Evolutionary conservation across 2,888 invertebrate genomes (phyloP), one percentile per base, ranked within the genome.

Genomic region (Euzetes globulus): DNA sequence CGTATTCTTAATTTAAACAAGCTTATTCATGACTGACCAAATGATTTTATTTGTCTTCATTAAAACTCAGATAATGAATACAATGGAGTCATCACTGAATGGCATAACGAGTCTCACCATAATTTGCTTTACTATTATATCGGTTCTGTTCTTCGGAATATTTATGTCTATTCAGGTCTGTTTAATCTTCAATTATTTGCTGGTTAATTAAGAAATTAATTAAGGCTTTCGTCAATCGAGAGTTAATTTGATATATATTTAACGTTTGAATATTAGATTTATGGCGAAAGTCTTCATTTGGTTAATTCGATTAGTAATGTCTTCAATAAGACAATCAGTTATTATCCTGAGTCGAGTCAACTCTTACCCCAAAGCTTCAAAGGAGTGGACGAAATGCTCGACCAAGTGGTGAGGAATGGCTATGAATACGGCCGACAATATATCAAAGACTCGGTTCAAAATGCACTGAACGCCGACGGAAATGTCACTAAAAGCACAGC

Each of bases 361-460:
- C 87, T 92, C 81, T 84, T 97, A 73, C 96, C 97, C 0, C 89
- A 91, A 75, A 88, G 90, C 5, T 89, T 90, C 87, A 89, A 91
- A 80, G 89, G 90, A 68, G 68, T 68, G 75, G 80, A 81, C 55
- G 79, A 81, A 22, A 80, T 83, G 0, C 86, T 96, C 58, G 94
- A 94, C 83, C 91, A 92, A 22, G 88, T 94, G 77, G 87, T 96
- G 15, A 92, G 94, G 79, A 94, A 96, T 83, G 94, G 94, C 0
- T 96, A 96, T 82, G 87, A 90, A 33, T 94, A 95, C 82, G 95
- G 96, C 1, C 86, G 95, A 78, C 90, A 92, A 81, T 94, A 92
- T 80, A 91, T 96, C 79, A 75, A 76, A 45, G 73, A 77, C 19
- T 80, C 91, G 90, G 87, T 91, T 45, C 89, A 88, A 81, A 88